These are phyloP conservation scores for Neotragus pygmaeus DNA, from an alignment of 2,113 vertebrate species.

Conservation along the genomic window DNA sequence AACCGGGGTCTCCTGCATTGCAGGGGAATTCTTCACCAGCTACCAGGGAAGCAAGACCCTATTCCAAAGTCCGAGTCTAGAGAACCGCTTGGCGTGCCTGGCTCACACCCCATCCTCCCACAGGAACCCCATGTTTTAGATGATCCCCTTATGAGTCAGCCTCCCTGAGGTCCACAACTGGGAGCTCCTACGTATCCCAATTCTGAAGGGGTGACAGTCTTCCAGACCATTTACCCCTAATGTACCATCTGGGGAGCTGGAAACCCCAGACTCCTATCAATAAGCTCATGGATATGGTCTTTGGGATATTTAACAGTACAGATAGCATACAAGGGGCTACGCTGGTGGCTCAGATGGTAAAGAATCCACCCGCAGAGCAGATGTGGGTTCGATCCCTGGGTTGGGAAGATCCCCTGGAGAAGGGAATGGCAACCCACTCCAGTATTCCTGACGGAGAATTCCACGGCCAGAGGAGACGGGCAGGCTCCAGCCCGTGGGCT, in stretches of 20 bases:
- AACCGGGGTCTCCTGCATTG: not conserved
- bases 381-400: not conserved
- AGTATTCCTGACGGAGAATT: not conserved
- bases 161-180: not conserved
- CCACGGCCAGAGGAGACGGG: not conserved
- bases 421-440: not conserved
- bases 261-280: not conserved
- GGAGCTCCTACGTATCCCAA: not conserved
- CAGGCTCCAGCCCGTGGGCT: not conserved
- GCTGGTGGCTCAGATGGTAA: not conserved
- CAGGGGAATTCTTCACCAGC: not conserved
- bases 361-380: not conserved
- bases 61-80: not conserved
- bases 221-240: not conserved
- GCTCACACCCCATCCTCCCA: not conserved
- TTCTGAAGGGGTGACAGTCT: not conserved
- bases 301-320: not conserved
- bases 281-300: not conserved
- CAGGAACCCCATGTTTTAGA: not conserved
- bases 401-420: not conserved
- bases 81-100: not conserved
- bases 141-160: not conserved
- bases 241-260: not conserved
- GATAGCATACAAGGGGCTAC: not conserved
- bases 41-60: not conserved